Base-by-base conservation (phyloP, 2,888 invertebrate species). In the Ecdyonurus torrentis region DNA sequence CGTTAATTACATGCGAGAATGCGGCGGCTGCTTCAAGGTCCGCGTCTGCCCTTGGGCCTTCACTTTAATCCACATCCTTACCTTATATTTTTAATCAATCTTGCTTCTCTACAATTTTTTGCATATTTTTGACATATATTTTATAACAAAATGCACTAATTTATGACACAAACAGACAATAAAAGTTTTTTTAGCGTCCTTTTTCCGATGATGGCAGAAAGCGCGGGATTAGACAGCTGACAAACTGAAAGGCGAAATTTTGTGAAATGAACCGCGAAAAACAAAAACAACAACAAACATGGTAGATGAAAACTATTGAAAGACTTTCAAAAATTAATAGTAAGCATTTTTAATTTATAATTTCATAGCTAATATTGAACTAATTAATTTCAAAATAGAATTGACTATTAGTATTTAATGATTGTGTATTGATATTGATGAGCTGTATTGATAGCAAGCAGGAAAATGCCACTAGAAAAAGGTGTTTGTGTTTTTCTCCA, bases 1-100 rank as follows among this genome's bases (percentile, higher is more conserved):
- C 55, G 55, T 55, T 55, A 55, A 55, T 55, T 55, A 55, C 55
- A 55, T 55, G 55, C 55, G 55, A n/a, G 55, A 55, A 55, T 55
- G 55, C 55, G 55, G 55, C 55, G 55, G 55, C 55, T n/a, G n/a
- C 55, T 55, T 55, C 55, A 55, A 55, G 55, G 55, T 55, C 55
- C 55, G 55, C 55, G 55, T 55, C 55, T 55, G 55, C 55, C 55
- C 55, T 55, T 55, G 55, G 55, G 55, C 55, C 55, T 5, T 20
- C 55, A 20, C 22, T 55, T 55, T 22, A 50, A 18, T 18, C 50
- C 55, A 7, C 55, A 37, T 18, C 5, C 55, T 55, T 22, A 55
- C 55, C 55, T 55, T 7, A n/a, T 10, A 20, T 20, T 55, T 5
- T 10, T 5, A 22, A 5, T 55, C 20, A 22, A 55, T n/a, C 20